A percentile compares a stretch with the other conserved stretches of the same genome.
phyloP scores from a whole-genome alignment of 2,113 vertebrate species.

The Phalacrocorax pelagicus region DNA sequence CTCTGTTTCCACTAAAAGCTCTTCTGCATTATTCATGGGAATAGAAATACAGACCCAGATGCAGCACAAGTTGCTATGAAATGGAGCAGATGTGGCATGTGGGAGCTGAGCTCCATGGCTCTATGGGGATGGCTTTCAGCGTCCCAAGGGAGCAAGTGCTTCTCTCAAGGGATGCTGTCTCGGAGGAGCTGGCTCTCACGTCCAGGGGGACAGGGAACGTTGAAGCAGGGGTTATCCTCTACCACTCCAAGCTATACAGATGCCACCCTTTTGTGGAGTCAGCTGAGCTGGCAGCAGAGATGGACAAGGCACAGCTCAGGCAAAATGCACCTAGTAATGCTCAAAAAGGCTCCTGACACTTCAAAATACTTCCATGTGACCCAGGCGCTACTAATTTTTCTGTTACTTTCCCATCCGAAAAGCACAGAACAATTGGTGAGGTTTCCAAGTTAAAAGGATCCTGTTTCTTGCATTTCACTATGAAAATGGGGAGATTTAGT shows the following conservation, averaged over 20 bases:
- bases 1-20: not conserved
- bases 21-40: not conserved
- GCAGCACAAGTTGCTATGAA: not conserved
- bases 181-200: accelerated
- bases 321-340: not conserved
- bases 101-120: not conserved
- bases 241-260: not conserved
- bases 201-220: not conserved
- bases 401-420: not conserved
- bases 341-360: not conserved
- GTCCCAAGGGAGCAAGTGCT: not conserved
- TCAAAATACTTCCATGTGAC: accelerated
- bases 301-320: not conserved
- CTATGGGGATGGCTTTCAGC: accelerated
- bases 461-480: not conserved
- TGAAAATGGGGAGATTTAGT: not conserved
- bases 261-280: not conserved
- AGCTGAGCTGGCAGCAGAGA: not conserved
- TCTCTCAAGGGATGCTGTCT: not conserved
- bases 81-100: not conserved
- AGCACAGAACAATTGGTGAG: not conserved
- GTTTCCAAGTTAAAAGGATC: not conserved
- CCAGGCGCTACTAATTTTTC: not conserved
- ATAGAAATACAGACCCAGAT: not conserved
- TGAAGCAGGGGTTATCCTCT: not conserved